Percentiles rank a stretch among this genome's conserved stretches.
Conservation (phyloP, 2,113 vertebrate species). For the Geothlypis trichas region DNA sequence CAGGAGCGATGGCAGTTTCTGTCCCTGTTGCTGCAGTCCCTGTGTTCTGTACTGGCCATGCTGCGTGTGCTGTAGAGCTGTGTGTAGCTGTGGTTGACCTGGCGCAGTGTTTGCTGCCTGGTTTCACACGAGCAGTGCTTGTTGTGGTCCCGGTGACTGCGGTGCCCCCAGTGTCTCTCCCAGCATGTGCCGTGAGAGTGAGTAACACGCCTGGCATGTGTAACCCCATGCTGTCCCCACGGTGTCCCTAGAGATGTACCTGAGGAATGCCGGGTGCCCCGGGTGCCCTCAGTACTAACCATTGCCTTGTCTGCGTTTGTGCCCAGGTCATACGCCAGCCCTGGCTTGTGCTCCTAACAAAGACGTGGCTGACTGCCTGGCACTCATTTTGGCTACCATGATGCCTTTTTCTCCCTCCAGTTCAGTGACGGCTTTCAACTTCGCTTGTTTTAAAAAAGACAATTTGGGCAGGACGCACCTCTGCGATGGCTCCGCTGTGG, state of each 20-base stretch:
- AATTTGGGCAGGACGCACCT: slow-evolving; percentile 76
- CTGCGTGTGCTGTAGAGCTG: slow-evolving; percentile 43
- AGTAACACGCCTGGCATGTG: slow-evolving; percentile 69
- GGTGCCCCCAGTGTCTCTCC: not conserved
- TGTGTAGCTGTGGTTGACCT: slow-evolving; percentile 72
- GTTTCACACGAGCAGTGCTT: slow-evolving; percentile 33
- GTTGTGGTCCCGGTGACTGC: slow-evolving; percentile 20
- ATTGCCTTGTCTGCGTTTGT: slow-evolving; percentile 83
- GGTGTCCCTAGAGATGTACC: slow-evolving; percentile 57
- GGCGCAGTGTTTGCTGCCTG: slow-evolving; percentile 62
- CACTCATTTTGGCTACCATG: slow-evolving; percentile 99
- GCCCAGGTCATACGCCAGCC: slow-evolving; percentile 97
- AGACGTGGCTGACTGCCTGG: slow-evolving; percentile 98
- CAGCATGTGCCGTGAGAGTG: slow-evolving; percentile 62
- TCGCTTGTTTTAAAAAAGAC: slow-evolving; percentile 89
- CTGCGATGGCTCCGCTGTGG: slow-evolving; percentile 78
- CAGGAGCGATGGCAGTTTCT: slow-evolving; percentile 3
- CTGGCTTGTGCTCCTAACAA: slow-evolving; percentile 97
- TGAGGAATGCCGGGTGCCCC: slow-evolving; percentile 57
- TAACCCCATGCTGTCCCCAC: slow-evolving; percentile 67
- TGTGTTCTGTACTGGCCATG: not conserved
- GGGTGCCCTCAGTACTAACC: slow-evolving; percentile 68
- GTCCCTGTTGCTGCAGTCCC: slow-evolving; percentile 1
- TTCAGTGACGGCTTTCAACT: slow-evolving; percentile 89
- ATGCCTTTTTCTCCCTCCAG: slow-evolving; percentile 98